Base-by-base conservation (phyloP, 2,888 invertebrate species). In the Acronicta aceris region DNA sequence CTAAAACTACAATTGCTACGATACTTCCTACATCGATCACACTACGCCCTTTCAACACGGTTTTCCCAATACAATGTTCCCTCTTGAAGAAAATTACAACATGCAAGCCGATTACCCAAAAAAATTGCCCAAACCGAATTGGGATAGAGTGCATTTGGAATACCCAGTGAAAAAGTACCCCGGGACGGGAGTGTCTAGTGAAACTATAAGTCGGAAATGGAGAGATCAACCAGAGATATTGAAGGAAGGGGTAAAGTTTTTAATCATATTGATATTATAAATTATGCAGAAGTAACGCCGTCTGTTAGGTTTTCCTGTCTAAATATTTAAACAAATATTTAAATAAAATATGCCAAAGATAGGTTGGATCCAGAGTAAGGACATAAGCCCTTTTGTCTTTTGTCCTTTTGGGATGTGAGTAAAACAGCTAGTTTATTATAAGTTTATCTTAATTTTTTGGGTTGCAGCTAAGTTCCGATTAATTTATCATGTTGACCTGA, bases 101-200 rank as follows among this genome's bases (percentile, higher is more conserved):
- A 90, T 91, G 89, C 92, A 93, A 74, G 89, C 85, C 0, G 65
- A 82, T 17, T 93, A 91, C 63, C 88, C 85, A 0, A 88, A 88
- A 42, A 89, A 89, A 71, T 62, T 79, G 13, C 71, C 82, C 0
- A 72, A 71, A 2, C 75, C 79, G 0, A 58, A 74, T 38, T 93
- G 92, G 92, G 92, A 94, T 53, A 79, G 85, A 1, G 82, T 93
- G 0, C 85, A 87, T 46, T 46, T 90, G 1, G 78, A 83, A 36
- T 93, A 92, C 51, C 91, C 93, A 0, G 86, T 92, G 0, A 86
- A 78, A 25, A 88, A 89, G 62, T 86, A 80, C 40, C 85, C 88
- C 2, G 78, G 71, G 0, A 82, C 88, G 1, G 89, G 83, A 0
- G 51, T 62, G 5, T 86, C 92, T 0, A 92, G 92, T 74, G 89